Percentiles rank a stretch among this genome's conserved stretches.
phyloP scores from a whole-genome alignment of 2,113 vertebrate species.

The Vulpes lagopus region DNA sequence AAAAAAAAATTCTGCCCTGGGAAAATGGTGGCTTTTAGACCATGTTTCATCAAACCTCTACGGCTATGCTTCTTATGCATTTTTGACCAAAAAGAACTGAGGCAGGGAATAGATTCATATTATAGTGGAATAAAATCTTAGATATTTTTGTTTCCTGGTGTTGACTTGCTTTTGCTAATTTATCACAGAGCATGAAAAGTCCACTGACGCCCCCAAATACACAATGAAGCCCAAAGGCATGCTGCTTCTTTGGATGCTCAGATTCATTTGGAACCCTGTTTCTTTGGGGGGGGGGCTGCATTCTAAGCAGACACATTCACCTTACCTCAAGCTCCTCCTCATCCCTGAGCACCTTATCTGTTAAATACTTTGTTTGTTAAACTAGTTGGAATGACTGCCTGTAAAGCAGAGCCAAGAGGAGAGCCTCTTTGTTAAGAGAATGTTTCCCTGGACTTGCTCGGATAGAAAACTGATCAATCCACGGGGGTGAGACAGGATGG shows the following conservation, averaged over 20 bases:
- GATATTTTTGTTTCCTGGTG: not conserved
- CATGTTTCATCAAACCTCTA: not conserved
- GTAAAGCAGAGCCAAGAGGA: not conserved
- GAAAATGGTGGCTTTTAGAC: not conserved
- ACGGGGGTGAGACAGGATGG: rapidly evolving
- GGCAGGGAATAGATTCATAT: not conserved
- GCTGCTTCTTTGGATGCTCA: not conserved
- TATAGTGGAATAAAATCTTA: not conserved
- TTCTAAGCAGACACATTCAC: not conserved
- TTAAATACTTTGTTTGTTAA: not conserved
- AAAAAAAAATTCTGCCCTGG: not conserved
- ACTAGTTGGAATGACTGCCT: not conserved
- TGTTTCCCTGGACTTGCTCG: not conserved
- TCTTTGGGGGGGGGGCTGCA: not conserved
- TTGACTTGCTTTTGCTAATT: not conserved
- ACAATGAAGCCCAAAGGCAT: not conserved
- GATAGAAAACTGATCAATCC: not conserved
- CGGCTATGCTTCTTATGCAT: not conserved
- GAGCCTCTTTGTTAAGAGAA: not conserved
- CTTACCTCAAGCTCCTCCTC: not conserved
- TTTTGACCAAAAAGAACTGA: constrained; percentile 29
- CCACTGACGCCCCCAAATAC: not conserved
- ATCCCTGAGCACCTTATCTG: not conserved
- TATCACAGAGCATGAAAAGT: not conserved
- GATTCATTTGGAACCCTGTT: not conserved